Evolutionary conservation across 2,113 vertebrate genomes (phyloP), one percentile per base, ranked within the genome.

Genomic region (Muscicapa adusta): DNA sequence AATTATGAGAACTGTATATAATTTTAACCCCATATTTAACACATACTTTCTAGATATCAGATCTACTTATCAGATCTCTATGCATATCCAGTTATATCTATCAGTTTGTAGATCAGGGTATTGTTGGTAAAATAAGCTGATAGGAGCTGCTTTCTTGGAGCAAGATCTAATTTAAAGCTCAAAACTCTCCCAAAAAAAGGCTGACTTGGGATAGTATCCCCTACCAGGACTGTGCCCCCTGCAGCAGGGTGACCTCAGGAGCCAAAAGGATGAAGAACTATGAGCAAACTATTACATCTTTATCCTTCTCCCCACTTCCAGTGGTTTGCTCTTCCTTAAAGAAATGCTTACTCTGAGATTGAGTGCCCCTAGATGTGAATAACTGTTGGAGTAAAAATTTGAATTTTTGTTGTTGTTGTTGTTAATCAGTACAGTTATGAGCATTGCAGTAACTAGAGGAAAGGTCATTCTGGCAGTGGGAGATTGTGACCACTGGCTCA

Each of bases 1-100:
- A 14, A 0, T 23, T 18, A 42, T 12, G 16, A 28, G 38, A 43
- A 31, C 0, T 14, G 2, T 19, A 0, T 8, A 16, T 19, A 0
- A 2, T 45, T 74, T 91, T 63, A 85, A 63, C 10, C 43, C 19
- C 18, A 3, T 26, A 33, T 20, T 61, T 43, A 33, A 38, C 22
- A 42, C 2, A 9, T 28, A 8, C 11, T 88, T 81, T 54, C 60
- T 48, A 26, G 16, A 26, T 51, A 43, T 14, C 11, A 60, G 20
- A 42, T 26, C 28, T 47, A 29, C 16, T 19, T 56, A 34, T 25
- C 24, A 74, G 13, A 66, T 31, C 53, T 43, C 45, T 12, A 2
- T 62, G 29, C 16, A 29, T 19, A n/a, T 8, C 23, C n/a, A 73
- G 26, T 73, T 43, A 4, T 28, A 43, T 6, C 45, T 60, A n/a